A percentile compares a stretch with the other conserved stretches of the same genome.
Conservation (phyloP, 2,888 invertebrate genomes). For the Globia sparganii region DNA sequence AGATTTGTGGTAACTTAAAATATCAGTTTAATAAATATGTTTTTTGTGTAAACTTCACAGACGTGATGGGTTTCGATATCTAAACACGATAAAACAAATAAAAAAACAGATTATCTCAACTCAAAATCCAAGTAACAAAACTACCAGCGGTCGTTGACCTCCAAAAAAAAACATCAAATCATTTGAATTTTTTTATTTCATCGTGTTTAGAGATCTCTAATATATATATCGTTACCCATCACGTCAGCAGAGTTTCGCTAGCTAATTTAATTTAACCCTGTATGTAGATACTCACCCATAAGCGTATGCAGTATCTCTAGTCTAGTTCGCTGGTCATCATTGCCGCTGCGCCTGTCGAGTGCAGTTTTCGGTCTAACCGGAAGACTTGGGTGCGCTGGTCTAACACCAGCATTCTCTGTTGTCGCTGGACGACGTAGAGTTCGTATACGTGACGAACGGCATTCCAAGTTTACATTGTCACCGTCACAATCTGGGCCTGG, state of each 20-base stretch:
- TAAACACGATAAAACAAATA: neutral
- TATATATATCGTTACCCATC: neutral
- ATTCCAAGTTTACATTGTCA: constrained; percentile 22
- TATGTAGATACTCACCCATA: constrained; percentile 75
- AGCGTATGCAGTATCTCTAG: constrained; percentile 84
- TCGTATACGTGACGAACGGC: constrained; percentile 9
- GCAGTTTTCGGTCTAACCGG: constrained; percentile 81
- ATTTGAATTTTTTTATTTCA: too few species aligned
- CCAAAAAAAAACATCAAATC: neutral
- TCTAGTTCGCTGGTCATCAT: constrained; percentile 74
- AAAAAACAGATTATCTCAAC: too few species aligned
- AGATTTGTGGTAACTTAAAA: too few species aligned
- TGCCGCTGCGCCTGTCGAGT: constrained; percentile 63
- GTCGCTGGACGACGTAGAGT: constrained; percentile 81
- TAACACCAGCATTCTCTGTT: constrained; percentile 79
- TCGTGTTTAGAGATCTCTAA: neutral
- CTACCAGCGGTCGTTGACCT: neutral
- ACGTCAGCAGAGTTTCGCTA: neutral
- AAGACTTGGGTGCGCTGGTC: constrained; percentile 74
- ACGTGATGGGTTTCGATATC: neutral
- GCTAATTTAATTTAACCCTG: neutral
- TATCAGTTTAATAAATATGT: too few species aligned
- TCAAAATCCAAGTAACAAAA: neutral
- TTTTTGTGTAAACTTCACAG: neutral
- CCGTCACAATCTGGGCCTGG: constrained; percentile 34